A percentile compares a stretch with the other conserved stretches of the same genome.
Evolutionary conservation across 2,113 vertebrate genomes (phyloP).

Genomic region (Sorex araneus): DNA sequence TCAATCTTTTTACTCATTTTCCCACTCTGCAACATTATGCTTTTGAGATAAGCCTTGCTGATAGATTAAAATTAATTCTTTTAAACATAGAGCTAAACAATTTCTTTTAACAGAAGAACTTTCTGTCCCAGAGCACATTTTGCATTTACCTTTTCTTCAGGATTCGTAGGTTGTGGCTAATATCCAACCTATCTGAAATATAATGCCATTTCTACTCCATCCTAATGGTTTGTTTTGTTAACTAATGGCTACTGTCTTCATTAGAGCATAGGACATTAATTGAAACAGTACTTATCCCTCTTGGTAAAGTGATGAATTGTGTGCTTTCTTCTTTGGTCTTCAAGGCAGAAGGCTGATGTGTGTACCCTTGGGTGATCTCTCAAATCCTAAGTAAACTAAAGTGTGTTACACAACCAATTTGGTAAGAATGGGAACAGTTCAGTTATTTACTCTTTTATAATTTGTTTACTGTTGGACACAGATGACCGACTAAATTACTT

Average conservation of each 20-base stretch:
- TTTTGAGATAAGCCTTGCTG: neutral
- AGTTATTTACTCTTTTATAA: neutral
- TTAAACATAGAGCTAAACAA: neutral
- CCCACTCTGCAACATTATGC: neutral
- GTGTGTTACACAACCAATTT: neutral
- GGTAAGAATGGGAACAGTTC: conserved; percentile 17
- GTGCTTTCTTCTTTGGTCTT: conserved; percentile 33
- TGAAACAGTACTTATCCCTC: conserved; percentile 13
- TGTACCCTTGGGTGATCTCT: conserved; percentile 8
- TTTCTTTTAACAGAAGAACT: conserved; percentile 21
- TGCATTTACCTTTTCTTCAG: neutral
- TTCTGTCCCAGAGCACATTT: conserved; percentile 43
- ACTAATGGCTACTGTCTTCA: conserved; percentile 45
- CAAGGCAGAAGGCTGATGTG: conserved; percentile 4
- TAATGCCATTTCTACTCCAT: neutral
- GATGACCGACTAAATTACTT: conserved; percentile 17
- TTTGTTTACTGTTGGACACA: conserved; percentile 25
- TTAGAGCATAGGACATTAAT: conserved; percentile 49
- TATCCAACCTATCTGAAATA: conserved; percentile 11
- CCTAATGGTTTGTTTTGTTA: conserved; percentile 47
- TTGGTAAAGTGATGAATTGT: conserved; percentile 41
- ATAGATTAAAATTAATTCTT: conserved; percentile 11
- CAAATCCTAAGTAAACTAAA: conserved; percentile 16
- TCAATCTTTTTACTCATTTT: neutral
- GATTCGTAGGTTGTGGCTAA: neutral